A percentile compares a stretch with the other conserved stretches of the same genome.
Evolutionary conservation across 2,888 invertebrate genomes (phyloP).

Genomic region (Tipula unca): DNA sequence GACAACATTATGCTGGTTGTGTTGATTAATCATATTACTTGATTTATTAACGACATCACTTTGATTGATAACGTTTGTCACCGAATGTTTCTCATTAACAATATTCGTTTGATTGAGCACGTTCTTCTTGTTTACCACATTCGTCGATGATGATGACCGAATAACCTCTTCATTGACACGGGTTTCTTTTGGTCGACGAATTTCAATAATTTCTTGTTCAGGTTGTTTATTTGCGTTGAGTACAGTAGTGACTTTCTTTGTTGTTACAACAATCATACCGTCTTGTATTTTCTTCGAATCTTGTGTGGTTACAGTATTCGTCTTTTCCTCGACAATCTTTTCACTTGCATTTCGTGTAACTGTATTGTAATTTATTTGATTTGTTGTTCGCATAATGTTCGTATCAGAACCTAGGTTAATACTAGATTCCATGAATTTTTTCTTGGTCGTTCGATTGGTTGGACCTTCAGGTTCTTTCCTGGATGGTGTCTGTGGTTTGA

Average conservation of each 20-base stretch:
- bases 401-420: constrained; percentile 52
- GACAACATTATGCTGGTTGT: neutral
- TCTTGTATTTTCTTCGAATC: constrained; percentile 44
- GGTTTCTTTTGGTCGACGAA: constrained; percentile 35
- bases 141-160: constrained; percentile 34
- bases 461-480: constrained; percentile 39
- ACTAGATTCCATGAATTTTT: constrained; percentile 58
- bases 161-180: constrained; percentile 38
- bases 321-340: constrained; percentile 35
- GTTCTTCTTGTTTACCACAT: constrained; percentile 31
- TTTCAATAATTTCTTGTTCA: constrained; percentile 25
- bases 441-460: constrained; percentile 47
- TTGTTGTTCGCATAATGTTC: constrained; percentile 47
- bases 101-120: constrained; percentile 23
- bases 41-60: constrained; percentile 20
- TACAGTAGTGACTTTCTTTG: constrained; percentile 44
- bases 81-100: constrained; percentile 27
- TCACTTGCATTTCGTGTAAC: constrained; percentile 40
- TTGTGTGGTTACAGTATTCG: constrained; percentile 33
- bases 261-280: constrained; percentile 47
- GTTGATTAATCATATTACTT: constrained; percentile 21
- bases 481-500: constrained; percentile 46
- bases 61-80: constrained; percentile 22
- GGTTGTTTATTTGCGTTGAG: constrained; percentile 35
- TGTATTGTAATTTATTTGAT: constrained; percentile 50